These are phyloP conservation scores for Drosophila conformis DNA, from an alignment of 2,888 invertebrate species.

Conservation along the genomic window DNA sequence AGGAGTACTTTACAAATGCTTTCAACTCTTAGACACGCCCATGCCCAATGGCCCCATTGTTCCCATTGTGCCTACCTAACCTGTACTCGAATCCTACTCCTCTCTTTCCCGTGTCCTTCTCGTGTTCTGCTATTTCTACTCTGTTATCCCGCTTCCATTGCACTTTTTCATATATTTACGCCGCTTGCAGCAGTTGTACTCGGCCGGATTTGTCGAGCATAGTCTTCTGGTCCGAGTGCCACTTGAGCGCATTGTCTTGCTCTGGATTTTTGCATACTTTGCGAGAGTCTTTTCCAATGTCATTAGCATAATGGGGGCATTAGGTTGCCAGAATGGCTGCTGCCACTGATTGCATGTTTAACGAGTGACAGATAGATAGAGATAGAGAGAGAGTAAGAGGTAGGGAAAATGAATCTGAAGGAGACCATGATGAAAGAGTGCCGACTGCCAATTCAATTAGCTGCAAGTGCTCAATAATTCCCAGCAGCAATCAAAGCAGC, in stretches of 20 bases:
- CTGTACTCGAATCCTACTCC: constrained; percentile 1
- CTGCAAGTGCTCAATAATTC: constrained; percentile 41
- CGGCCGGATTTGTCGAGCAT: constrained; percentile 67
- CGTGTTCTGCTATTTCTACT: constrained; percentile 5
- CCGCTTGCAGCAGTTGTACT: constrained; percentile 38
- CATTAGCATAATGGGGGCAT: constrained; percentile 80
- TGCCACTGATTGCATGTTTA: constrained; percentile 72
- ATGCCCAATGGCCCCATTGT: constrained; percentile 56
- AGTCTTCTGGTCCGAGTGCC: constrained; percentile 37
- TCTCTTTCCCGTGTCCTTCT: background rate
- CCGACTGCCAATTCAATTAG: constrained; percentile 72
- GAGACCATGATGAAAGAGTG: constrained; percentile 32
- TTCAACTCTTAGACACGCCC: constrained; percentile 71
- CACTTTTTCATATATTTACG: constrained; percentile 52
- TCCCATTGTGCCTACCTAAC: constrained; percentile 33
- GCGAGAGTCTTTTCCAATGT: constrained; percentile 63
- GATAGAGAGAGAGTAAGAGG: background rate
- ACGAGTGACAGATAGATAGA: constrained; percentile 12
- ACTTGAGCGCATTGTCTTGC: constrained; percentile 59
- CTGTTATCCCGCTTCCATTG: constrained; percentile 5
- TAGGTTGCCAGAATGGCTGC: constrained; percentile 57
- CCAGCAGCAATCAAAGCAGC: constrained; percentile 10
- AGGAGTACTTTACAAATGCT: constrained; percentile 46
- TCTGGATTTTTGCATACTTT: constrained; percentile 49
- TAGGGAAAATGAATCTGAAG: background rate